Percentiles rank a stretch among this genome's conserved stretches.
These are phyloP conservation scores for Blastomussa wellsi DNA, from an alignment of 92 coral and sea anemone species.

Conservation along the genomic window DNA sequence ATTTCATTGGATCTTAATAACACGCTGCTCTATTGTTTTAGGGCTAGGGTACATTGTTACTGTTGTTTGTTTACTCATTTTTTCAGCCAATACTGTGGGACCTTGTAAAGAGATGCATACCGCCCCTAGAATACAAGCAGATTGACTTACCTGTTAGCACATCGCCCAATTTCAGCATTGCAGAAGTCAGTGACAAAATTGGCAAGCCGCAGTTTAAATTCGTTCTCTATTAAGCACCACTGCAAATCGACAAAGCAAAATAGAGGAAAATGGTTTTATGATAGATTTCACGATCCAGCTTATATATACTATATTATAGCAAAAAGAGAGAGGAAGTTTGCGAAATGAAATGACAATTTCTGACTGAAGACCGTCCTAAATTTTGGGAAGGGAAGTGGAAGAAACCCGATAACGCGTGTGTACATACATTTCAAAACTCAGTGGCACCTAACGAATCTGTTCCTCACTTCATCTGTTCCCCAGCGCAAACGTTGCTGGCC, in stretches of 20 bases:
- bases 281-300: neutral
- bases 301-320: neutral
- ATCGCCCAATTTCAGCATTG: slow-evolving; percentile 3
- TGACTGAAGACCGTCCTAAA: neutral
- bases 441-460: no score
- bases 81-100: no score
- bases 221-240: neutral
- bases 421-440: neutral
- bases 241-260: neutral
- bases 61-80: no score
- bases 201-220: slow-evolving; percentile 3
- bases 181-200: slow-evolving; percentile 11
- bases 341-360: neutral
- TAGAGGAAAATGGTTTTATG: neutral
- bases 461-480: no score
- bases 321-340: no score
- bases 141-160: neutral
- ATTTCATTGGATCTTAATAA: no score
- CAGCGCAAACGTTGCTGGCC: no score
- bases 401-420: neutral
- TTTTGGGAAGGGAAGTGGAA: neutral
- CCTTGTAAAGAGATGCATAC: no score
- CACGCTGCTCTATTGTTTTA: no score
- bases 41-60: no score
- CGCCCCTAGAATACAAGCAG: neutral